These are phyloP conservation scores for Leuciscus idus DNA, from an alignment of 2,113 vertebrate species.

Conservation along the genomic window DNA sequence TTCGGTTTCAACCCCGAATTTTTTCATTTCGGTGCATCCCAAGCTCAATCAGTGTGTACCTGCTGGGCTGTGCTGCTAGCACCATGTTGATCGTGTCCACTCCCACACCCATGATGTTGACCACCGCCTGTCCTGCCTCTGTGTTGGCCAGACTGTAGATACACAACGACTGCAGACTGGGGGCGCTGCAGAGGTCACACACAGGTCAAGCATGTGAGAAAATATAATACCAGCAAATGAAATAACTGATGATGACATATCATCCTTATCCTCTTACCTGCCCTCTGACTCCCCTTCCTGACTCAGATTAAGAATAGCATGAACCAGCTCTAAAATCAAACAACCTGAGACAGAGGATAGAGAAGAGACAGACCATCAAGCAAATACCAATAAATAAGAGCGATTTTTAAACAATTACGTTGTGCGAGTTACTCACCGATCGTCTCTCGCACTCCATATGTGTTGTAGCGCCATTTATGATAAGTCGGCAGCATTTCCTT, in stretches of 20 bases:
- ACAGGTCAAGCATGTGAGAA: neutral
- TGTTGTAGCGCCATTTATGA: slow-evolving; percentile 96
- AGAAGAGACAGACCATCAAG: no score
- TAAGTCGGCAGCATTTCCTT: slow-evolving; percentile 98
- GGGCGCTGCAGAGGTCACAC: slow-evolving; percentile 70
- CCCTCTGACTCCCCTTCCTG: slow-evolving; percentile 86
- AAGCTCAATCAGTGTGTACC: slow-evolving; percentile 70
- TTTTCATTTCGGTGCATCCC: no score
- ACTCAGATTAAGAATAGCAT: slow-evolving; percentile 93
- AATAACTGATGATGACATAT: neutral
- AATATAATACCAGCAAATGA: neutral
- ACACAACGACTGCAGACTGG: slow-evolving; percentile 92
- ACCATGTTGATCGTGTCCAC: slow-evolving; percentile 96
- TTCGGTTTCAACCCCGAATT: no score
- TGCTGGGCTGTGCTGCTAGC: slow-evolving; percentile 88
- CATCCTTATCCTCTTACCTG: slow-evolving; percentile 74
- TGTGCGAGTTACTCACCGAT: slow-evolving; percentile 79
- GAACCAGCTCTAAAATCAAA: slow-evolving; percentile 92
- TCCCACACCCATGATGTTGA: slow-evolving; percentile 96
- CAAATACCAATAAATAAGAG: neutral
- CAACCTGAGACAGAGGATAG: slow-evolving; percentile 78
- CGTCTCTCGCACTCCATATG: slow-evolving; percentile 88
- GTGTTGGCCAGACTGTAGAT: slow-evolving; percentile 96
- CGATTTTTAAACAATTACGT: neutral
- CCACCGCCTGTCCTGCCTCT: slow-evolving; percentile 93